A percentile compares a stretch with the other conserved stretches of the same genome.
phyloP scores from a whole-genome alignment of 2,113 vertebrate species.

The Brachyhypopomus gauderio region DNA sequence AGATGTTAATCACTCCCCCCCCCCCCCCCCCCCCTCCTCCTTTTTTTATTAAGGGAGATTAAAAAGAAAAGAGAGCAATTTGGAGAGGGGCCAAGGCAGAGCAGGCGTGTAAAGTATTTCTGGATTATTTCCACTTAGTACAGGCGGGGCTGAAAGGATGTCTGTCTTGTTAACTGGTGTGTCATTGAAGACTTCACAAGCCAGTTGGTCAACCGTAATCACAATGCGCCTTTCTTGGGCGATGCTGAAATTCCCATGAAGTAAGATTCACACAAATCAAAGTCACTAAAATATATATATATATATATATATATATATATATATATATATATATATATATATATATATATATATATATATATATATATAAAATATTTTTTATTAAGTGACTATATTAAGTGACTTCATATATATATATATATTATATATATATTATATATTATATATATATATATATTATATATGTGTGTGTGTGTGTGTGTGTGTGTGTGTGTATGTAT shows the following conservation, averaged over 20 bases:
- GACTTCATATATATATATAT: slow-evolving; percentile 69
- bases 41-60: slow-evolving; percentile 69
- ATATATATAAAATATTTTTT: neutral
- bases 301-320: slow-evolving; percentile 30
- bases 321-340: neutral
- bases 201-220: slow-evolving; percentile 74
- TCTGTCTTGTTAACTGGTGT: slow-evolving; percentile 76
- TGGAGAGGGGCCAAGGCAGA: slow-evolving; percentile 72
- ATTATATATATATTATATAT: slow-evolving; percentile 62
- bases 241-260: slow-evolving; percentile 66
- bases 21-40: slow-evolving; percentile 67
- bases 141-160: slow-evolving; percentile 72
- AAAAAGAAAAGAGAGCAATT: slow-evolving; percentile 70
- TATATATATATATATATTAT: neutral
- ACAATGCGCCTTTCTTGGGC: slow-evolving; percentile 64
- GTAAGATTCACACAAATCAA: slow-evolving; percentile 54
- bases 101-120: slow-evolving; percentile 71
- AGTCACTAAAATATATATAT: slow-evolving; percentile 63
- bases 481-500: neutral
- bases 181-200: slow-evolving; percentile 75
- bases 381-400: no score
- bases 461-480: neutral
- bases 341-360: neutral
- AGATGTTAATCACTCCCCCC: slow-evolving; percentile 74
- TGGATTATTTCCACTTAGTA: slow-evolving; percentile 76